These are phyloP conservation scores for Numenius arquata DNA, from an alignment of 2,113 vertebrate species.

Conservation along the genomic window DNA sequence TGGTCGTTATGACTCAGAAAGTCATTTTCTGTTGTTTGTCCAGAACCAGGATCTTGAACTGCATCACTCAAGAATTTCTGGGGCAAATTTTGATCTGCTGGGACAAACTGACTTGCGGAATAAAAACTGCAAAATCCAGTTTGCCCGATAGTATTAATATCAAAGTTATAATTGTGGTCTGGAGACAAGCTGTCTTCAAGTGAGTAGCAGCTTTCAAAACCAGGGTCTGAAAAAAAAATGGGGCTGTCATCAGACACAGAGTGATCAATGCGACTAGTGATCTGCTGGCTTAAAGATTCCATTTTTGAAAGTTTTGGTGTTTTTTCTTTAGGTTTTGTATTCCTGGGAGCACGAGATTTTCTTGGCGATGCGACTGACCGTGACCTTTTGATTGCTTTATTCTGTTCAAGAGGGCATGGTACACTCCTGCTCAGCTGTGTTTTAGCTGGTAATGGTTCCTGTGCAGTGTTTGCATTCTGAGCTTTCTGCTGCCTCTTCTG, in stretches of 20 bases:
- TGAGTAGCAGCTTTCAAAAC: constrained; percentile 91
- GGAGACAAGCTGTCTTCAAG: constrained; percentile 96
- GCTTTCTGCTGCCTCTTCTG: constrained; percentile 89
- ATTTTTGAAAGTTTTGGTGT: constrained; percentile 77
- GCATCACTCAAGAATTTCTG: constrained; percentile 94
- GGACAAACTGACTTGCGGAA: constrained; percentile 90
- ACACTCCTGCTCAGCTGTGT: constrained; percentile 63
- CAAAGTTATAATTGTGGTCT: constrained; percentile 94
- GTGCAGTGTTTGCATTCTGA: constrained; percentile 63
- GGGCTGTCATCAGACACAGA: constrained; percentile 80
- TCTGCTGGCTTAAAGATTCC: constrained; percentile 70
- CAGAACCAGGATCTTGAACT: constrained; percentile 84
- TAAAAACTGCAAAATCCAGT: constrained; percentile 92
- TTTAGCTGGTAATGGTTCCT: constrained; percentile 51
- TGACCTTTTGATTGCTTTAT: constrained; percentile 75
- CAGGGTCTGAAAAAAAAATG: constrained; percentile 85
- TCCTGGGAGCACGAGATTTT: constrained; percentile 81
- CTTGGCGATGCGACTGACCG: constrained; percentile 71
- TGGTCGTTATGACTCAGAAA: constrained; percentile 70
- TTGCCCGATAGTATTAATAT: constrained; percentile 93
- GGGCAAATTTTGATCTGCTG: constrained; percentile 93
- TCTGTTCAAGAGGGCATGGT: constrained; percentile 69
- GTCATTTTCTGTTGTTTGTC: constrained; percentile 73
- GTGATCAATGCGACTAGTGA: constrained; percentile 69
- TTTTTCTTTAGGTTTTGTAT: constrained; percentile 78